Conservation (phyloP, 2,113 vertebrate genomes). For the Mus musculus region DNA sequence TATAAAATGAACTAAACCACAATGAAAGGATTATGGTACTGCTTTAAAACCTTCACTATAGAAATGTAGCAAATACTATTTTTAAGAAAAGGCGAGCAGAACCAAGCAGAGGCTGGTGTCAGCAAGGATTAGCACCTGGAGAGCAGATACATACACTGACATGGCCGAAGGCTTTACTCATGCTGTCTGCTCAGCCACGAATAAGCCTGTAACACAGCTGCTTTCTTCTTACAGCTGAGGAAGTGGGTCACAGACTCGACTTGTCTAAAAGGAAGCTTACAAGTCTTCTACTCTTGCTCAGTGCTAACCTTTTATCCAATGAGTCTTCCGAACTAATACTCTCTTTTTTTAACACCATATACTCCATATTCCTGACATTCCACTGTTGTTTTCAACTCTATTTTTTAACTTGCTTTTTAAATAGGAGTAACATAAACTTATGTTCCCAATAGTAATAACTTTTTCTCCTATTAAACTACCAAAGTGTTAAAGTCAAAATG, state of each 20-base stretch:
- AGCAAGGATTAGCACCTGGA: background rate
- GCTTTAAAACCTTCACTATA: constrained; percentile 29
- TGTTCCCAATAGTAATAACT: background rate
- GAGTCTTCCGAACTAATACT: background rate
- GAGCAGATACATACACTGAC: background rate
- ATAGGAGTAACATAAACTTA: background rate
- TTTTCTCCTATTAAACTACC: background rate
- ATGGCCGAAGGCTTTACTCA: background rate
- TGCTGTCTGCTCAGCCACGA: background rate
- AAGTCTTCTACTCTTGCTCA: background rate
- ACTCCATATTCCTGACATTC: background rate
- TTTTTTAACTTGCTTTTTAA: background rate
- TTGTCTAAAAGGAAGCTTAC: background rate
- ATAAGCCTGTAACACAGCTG: background rate
- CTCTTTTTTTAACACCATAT: background rate
- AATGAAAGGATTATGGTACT: background rate
- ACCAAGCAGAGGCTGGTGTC: background rate
- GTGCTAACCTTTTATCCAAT: background rate
- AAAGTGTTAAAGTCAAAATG: background rate
- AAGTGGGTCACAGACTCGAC: background rate
- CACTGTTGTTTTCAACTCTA: background rate
- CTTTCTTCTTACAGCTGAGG: background rate
- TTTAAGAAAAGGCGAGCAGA: background rate
- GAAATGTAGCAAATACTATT: background rate
- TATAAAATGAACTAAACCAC: background rate